Percentiles rank a stretch among this genome's conserved stretches.
Evolutionary conservation across 2,113 vertebrate genomes (phyloP).

Genomic region (Chaetorhynchus papuensis): DNA sequence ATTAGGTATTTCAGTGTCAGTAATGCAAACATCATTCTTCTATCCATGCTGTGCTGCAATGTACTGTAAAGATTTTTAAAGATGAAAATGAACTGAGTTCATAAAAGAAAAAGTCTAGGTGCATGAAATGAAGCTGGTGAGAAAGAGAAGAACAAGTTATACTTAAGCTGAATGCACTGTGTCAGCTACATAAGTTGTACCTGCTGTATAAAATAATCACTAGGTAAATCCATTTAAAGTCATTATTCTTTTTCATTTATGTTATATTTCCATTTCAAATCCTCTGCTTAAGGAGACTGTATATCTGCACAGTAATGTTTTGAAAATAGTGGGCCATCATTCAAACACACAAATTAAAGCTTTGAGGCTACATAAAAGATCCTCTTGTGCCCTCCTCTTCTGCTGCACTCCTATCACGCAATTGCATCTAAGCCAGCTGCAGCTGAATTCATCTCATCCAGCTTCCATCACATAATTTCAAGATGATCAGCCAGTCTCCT

Average conservation of each 20-base stretch:
- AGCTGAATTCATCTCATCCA: background rate
- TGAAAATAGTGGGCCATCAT: background rate
- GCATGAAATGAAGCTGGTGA: background rate
- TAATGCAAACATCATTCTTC: background rate
- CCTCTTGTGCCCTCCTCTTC: background rate
- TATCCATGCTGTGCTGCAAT: background rate
- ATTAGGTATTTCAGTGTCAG: background rate
- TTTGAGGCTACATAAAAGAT: background rate
- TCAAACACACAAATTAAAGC: background rate
- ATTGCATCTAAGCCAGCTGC: background rate
- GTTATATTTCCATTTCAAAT: background rate
- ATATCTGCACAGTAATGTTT: background rate
- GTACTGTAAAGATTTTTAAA: background rate
- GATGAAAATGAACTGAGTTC: background rate
- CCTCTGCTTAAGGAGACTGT: background rate
- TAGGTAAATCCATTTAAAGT: background rate
- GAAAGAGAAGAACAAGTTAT: background rate
- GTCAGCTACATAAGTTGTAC: rapidly evolving
- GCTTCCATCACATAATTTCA: background rate
- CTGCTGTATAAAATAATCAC: background rate
- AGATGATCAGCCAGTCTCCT: background rate
- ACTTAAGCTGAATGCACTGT: background rate
- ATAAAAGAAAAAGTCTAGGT: background rate
- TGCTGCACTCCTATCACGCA: background rate
- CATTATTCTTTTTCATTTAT: background rate